Evolutionary conservation across 2,113 vertebrate genomes (phyloP), one percentile per base, ranked within the genome.

Genomic region (Silurus glanis): DNA sequence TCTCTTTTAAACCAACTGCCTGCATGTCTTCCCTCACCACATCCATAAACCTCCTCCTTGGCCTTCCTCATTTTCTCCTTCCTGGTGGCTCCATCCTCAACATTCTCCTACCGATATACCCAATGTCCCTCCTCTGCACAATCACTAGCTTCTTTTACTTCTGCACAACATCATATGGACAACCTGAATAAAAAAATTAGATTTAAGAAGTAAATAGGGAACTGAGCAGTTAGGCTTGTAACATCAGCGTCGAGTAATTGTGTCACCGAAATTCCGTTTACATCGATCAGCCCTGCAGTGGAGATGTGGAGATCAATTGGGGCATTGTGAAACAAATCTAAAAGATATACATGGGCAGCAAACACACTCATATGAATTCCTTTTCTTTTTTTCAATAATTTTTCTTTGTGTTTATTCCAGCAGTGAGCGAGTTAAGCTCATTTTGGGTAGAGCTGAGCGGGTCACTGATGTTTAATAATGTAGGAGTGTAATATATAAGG

Each of bases 381-480:
- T 47, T 74, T 17, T 21, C 21, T 74, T 49, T 56, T 55, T 56
- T 13, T 13, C 0, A 9, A 9, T 51, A 14, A 1, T 3, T 45
- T 16, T 3, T n/a, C 3, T 80, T 49, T 25, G 3, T 47, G 37
- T 82, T 51, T 62, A 56, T 86, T 37, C 21, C 6, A 23, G 28
- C 55, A 74, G 23, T 7, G 16, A 86, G 53, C 1, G 79, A 61
- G 85, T 82, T 82, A 76, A 82, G 58, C 71, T 82, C 74, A 86
- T 86, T 76, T 87, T 76, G 80, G 81, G 81, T 4, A 67, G 80
- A 71, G 80, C 47, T 51, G 45, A 56, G 51, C 14, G 4, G 86
- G 80, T 87, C 86, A 87, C 80, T 55, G 74, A 83, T 87, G 62
- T 83, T 87, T 75, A 87, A 87, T 87, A 87, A 87, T 87, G 71